Percentiles rank a stretch among this genome's conserved stretches.
phyloP scores from a whole-genome alignment of 2,113 vertebrate species.

The Oenanthe oenanthe region DNA sequence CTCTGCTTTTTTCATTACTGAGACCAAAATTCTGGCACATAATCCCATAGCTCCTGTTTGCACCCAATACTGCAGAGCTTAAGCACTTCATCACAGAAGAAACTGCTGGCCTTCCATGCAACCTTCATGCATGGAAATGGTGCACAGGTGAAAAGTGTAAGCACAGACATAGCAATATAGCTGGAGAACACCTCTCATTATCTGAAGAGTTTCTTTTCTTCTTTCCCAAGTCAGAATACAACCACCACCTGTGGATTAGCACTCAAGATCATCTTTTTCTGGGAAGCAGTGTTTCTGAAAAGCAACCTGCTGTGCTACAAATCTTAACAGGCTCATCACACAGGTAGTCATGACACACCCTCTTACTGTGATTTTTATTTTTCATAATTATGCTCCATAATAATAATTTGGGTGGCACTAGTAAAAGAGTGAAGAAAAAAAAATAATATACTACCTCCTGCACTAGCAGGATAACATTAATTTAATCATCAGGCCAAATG shows the following conservation, averaged over 20 bases:
- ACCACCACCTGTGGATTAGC: background rate
- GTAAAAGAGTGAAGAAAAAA: background rate
- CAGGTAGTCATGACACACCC: background rate
- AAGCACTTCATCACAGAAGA: background rate
- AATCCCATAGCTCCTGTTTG: background rate
- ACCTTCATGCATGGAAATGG: background rate
- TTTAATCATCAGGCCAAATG: background rate
- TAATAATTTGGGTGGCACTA: background rate
- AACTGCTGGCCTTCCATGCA: background rate
- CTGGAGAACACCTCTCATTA: background rate
- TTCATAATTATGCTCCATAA: background rate
- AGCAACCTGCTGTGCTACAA: background rate
- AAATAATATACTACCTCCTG: background rate
- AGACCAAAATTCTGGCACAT: background rate
- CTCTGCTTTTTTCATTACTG: background rate
- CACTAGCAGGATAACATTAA: background rate
- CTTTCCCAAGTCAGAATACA: background rate
- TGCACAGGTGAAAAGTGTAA: constrained; percentile 1
- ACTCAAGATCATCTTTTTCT: background rate
- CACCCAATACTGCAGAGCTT: background rate
- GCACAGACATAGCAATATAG: background rate
- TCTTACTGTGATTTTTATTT: background rate
- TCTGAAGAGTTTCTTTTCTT: background rate
- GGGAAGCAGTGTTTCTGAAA: background rate
- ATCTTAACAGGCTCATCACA: background rate